Conservation (phyloP, 1,140 invertebrate species). For the Muscidifurax raptorellus region DNA sequence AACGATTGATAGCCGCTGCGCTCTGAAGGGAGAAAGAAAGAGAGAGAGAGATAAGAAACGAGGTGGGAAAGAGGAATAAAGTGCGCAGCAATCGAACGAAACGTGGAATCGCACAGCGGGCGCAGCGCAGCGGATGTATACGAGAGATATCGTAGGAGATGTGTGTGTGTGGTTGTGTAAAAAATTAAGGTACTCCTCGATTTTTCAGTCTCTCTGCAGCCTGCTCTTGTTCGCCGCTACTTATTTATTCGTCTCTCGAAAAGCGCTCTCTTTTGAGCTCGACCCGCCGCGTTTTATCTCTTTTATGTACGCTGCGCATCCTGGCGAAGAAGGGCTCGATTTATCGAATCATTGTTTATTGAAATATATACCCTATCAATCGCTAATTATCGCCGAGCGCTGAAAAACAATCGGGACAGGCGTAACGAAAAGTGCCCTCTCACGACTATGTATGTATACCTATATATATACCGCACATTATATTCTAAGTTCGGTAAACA, state of each 20-base stretch:
- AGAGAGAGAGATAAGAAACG: slow-evolving; percentile 1
- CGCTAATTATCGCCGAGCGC: not conserved
- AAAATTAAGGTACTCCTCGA: slow-evolving; percentile 1
- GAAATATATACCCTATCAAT: not conserved
- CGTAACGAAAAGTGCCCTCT: slow-evolving; percentile 2
- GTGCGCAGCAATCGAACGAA: not conserved
- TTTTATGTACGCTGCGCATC: not conserved
- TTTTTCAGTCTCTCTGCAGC: slow-evolving; percentile 13
- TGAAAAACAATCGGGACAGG: not conserved
- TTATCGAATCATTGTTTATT: slow-evolving; percentile 2
- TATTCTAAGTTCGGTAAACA: slow-evolving; percentile 44
- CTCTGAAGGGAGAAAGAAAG: slow-evolving; percentile 10
- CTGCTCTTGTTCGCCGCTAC: not conserved
- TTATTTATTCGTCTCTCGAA: slow-evolving; percentile 20
- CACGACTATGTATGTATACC: not conserved
- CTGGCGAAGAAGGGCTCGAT: not conserved
- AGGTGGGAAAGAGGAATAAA: not conserved
- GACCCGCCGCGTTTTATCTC: too few species aligned
- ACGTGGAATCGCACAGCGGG: slow-evolving; percentile 18
- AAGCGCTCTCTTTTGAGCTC: not conserved
- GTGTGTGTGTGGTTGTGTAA: not conserved
- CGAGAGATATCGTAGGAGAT: slow-evolving; percentile 15
- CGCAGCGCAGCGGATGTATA: not conserved
- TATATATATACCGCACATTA: too few species aligned
- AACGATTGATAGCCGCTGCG: slow-evolving; percentile 54